Evolutionary conservation across 2,113 vertebrate genomes (phyloP), one percentile per base, ranked within the genome.

Genomic region (Actenoides hombroni): DNA sequence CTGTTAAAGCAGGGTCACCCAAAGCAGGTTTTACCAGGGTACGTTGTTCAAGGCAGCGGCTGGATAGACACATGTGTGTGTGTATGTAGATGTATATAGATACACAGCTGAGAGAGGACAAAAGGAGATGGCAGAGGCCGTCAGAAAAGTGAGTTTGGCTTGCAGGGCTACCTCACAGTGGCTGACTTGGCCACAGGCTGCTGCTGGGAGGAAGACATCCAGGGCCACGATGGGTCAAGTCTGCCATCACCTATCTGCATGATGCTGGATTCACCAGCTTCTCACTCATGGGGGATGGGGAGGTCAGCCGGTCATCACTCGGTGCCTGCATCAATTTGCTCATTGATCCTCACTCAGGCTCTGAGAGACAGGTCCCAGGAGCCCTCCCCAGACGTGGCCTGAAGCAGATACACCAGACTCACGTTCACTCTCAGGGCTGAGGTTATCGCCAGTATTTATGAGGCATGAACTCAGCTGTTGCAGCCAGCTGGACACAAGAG

Each of bases 401-500:
- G 65, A 23, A 31, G 80, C 3, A 78, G 61, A 37, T 18, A 69
- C 63, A 65, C 31, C 54, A 61, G 73, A 17, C 59, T 44, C 44
- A 37, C 0, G 3, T 79, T 92, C 77, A 37, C 19, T 82, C 5
- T 2, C 1, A 0, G 57, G 18, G 8, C 46, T 83, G 87, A 94
- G 90, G 84, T 63, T 86, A 74, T 80, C 25, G 0, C 11, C 67
- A 83, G 44, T 80, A 94, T 92, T 94, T 85, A 94, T 1, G 2
- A 88, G 71, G 71, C 76, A 86, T 3, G 0, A 63, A 73, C 54
- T 88, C 48, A 40, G 75, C 75, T 73, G 26, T 7, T 90, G 83
- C 81, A 83, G 87, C 95, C 94, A 96, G 76, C 71, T 33, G 89
- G 95, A 96, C 82, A 69, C 59, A n/a, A 20, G 82, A 77, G 49